Evolutionary conservation across 1,140 invertebrate genomes (phyloP).

Genomic region (Callitettix versicolor): DNA sequence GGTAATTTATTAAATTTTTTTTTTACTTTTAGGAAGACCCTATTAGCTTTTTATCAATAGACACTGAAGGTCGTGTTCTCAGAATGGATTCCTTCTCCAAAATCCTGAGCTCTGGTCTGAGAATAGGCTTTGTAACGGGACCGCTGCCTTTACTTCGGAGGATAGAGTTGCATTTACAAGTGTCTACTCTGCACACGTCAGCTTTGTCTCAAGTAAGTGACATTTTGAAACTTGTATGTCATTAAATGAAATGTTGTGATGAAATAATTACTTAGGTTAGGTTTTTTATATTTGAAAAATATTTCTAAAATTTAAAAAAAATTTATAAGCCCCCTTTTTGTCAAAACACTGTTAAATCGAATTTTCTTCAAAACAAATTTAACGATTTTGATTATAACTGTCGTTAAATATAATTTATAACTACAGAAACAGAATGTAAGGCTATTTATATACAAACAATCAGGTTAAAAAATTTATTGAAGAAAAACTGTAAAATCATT

Average conservation of each 20-base stretch:
- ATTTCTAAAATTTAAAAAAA: not conserved
- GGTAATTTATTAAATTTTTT: too few relatives aligned
- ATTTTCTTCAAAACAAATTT: not conserved
- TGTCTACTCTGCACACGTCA: constrained; percentile 58
- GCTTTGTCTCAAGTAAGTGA: constrained; percentile 56
- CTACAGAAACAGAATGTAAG: too few relatives aligned
- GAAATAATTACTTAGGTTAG: not conserved
- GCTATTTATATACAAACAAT: too few relatives aligned
- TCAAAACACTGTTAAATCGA: too few relatives aligned
- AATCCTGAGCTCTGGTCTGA: constrained; percentile 58
- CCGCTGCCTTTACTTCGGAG: constrained; percentile 46
- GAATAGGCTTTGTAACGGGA: constrained; percentile 60
- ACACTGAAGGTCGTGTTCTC: constrained; percentile 62
- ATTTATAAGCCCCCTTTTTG: not conserved
- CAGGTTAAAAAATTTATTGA: too few relatives aligned
- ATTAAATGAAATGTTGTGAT: constrained; percentile 2
- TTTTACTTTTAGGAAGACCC: constrained; percentile 42
- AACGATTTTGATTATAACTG: not conserved
- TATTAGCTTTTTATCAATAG: constrained; percentile 60
- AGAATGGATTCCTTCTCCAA: constrained; percentile 74
- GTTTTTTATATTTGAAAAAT: not conserved
- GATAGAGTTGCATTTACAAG: constrained; percentile 59
- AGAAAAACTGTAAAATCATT: too few relatives aligned
- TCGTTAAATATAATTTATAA: too few relatives aligned
- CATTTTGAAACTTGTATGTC: not conserved